Base-by-base conservation (phyloP, 2,888 invertebrate genomes). In the Temnothorax rugatulus region DNA sequence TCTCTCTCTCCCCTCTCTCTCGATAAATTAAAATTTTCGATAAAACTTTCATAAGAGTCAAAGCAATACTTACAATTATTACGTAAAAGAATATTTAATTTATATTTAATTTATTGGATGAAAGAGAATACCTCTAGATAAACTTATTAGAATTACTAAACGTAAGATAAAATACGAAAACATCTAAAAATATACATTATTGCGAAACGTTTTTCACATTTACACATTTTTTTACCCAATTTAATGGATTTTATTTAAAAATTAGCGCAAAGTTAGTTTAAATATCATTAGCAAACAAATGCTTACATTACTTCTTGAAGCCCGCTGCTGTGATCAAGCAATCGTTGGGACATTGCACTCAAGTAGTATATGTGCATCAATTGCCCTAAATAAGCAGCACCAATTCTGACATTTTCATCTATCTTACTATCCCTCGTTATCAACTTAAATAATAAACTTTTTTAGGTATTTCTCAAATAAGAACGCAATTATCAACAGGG, bases 291-390 rank as follows among this genome's bases (percentile, higher is more conserved):
- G 1, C 2, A 11, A 44, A 64, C 0, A 15, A 29, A 63, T 54
- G n/a, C 76, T 11, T 61, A 82, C 77, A 82, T 54, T 34, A 25
- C 54, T 57, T 44, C 41, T 13, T 66, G 64, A 13, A 82, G 11
- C 7, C 13, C 41, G 54, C 18, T 47, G 18, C 82, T 82, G 2
- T 66, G 41, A 66, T 82, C 82, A 34, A 77, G 57, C n/a, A 82
- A 4, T 44, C 7, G 44, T 57, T 82, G 82, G 47, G 74, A 82
- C 4, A 9, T 38, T 0, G 44, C 47, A 64, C 21, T 57, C 21
- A 64, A 25, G 25, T 34, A 66, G 13, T 52, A 82, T 34, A 82
- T 34, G 9, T 82, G 82, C 21, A 66, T 0, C 1, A 82, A 21
- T 59, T 66, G 54, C 4, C 11, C 82, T 18, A 57, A 0, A 57